Percentiles rank a stretch among this genome's conserved stretches.
Evolutionary conservation across 2,113 vertebrate species (phyloP).

Genomic region (Lophius piscatorius): DNA sequence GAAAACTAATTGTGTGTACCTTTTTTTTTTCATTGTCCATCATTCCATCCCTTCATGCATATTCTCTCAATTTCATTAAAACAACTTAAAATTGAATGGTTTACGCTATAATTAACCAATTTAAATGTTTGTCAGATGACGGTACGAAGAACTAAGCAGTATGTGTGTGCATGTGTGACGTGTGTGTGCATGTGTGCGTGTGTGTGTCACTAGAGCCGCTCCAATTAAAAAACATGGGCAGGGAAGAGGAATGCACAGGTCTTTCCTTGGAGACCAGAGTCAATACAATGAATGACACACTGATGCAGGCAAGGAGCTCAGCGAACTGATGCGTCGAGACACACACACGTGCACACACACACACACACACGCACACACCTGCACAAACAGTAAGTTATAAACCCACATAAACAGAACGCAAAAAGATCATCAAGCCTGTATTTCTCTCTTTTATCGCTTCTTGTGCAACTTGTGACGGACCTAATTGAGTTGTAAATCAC

Average conservation of each 20-base stretch:
- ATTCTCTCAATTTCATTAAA: background rate
- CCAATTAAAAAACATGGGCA: conserved; percentile 80
- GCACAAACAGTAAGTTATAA: conserved; percentile 29
- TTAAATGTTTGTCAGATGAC: conserved; percentile 13
- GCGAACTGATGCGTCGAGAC: conserved; percentile 39
- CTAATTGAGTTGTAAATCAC: conserved; percentile 70
- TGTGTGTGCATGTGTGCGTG: conserved; percentile 19
- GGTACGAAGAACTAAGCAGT: conserved; percentile 1
- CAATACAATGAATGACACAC: conserved; percentile 73
- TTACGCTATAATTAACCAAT: conserved; percentile 26
- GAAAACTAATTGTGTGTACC: too few relatives aligned
- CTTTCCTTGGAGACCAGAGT: conserved; percentile 70
- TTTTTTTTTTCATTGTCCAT: too few relatives aligned
- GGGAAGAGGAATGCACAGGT: conserved; percentile 69
- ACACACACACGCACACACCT: conserved; percentile 23
- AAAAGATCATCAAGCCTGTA: conserved; percentile 9
- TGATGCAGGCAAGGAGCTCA: conserved; percentile 58
- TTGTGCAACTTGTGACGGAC: conserved; percentile 32
- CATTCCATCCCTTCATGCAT: background rate
- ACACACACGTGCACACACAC: conserved; percentile 20
- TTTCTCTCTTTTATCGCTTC: conserved; percentile 25
- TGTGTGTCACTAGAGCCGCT: conserved; percentile 33
- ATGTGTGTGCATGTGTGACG: conserved; percentile 1
- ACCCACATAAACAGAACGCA: conserved; percentile 29
- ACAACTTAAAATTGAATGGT: background rate